A percentile compares a stretch with the other conserved stretches of the same genome.
Conservation (phyloP, 2,113 vertebrate species). For the Dendrocopos noguchii region DNA sequence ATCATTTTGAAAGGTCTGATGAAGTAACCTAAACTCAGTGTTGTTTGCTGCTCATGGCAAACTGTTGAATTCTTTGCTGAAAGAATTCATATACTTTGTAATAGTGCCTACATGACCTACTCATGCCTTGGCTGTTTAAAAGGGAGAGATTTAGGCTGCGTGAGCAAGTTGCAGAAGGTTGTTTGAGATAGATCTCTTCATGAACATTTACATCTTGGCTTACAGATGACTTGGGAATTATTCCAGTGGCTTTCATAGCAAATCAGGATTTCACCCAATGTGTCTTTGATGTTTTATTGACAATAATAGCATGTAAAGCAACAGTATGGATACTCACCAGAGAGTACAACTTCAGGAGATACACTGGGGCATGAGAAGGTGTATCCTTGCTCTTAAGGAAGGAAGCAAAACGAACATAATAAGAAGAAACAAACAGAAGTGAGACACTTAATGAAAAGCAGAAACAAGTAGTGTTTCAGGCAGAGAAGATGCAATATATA, state of each 20-base stretch:
- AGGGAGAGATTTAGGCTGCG: background rate
- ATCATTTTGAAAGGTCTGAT: background rate
- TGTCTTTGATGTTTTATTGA: background rate
- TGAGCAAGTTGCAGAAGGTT: background rate
- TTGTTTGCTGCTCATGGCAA: background rate
- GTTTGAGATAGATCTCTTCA: background rate
- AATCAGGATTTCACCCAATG: background rate
- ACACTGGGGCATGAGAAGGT: background rate
- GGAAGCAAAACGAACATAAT: background rate
- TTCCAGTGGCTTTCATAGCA: background rate
- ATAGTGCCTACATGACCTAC: background rate
- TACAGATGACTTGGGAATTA: background rate
- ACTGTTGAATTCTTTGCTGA: background rate
- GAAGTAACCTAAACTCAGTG: background rate
- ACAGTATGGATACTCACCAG: background rate
- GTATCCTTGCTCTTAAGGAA: background rate
- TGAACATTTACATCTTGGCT: background rate
- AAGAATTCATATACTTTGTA: background rate
- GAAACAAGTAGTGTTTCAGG: background rate
- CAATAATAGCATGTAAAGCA: background rate
- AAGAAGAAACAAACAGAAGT: background rate
- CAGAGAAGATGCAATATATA: background rate
- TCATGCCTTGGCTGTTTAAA: background rate
- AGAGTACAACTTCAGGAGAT: background rate
- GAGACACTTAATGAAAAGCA: background rate